Evolutionary conservation across 1,140 invertebrate genomes (phyloP).

Genomic region (Drosophila biarmipes): DNA sequence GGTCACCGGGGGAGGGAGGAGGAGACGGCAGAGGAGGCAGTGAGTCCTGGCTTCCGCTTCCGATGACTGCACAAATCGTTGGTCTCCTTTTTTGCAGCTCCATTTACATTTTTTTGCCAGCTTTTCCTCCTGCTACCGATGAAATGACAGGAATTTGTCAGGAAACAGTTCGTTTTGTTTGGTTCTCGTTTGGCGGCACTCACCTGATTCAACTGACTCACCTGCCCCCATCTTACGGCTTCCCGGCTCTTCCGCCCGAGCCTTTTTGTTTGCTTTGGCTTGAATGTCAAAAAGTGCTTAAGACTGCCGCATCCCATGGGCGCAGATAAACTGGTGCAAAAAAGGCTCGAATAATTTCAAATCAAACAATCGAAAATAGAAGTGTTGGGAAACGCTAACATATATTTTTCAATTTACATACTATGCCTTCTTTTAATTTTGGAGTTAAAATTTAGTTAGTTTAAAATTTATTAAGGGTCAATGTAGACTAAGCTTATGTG

Average conservation of each 20-base stretch:
- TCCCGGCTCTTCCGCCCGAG: neutral
- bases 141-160: conserved; percentile 72
- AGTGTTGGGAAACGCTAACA: too few relatives aligned
- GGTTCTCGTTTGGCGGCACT: conserved; percentile 29
- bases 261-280: conserved; percentile 48
- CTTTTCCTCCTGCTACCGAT: conserved; percentile 43
- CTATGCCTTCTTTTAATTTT: too few relatives aligned
- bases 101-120: conserved; percentile 23
- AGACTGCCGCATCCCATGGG: neutral
- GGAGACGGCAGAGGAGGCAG: too few relatives aligned
- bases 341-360: too few relatives aligned
- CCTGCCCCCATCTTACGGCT: neutral
- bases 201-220: conserved; percentile 2
- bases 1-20: conserved; percentile 13
- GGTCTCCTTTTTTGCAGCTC: conserved; percentile 35
- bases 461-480: too few relatives aligned
- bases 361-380: too few relatives aligned
- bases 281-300: conserved; percentile 27
- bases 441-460: too few relatives aligned
- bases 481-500: too few relatives aligned
- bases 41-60: conserved; percentile 47
- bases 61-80: conserved; percentile 60
- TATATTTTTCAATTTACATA: too few relatives aligned
- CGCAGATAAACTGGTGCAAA: neutral
- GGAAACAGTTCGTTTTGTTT: conserved; percentile 57